phyloP scores from a whole-genome alignment of 2,888 invertebrate genomes.

The Torymus aiolomorphi region DNA sequence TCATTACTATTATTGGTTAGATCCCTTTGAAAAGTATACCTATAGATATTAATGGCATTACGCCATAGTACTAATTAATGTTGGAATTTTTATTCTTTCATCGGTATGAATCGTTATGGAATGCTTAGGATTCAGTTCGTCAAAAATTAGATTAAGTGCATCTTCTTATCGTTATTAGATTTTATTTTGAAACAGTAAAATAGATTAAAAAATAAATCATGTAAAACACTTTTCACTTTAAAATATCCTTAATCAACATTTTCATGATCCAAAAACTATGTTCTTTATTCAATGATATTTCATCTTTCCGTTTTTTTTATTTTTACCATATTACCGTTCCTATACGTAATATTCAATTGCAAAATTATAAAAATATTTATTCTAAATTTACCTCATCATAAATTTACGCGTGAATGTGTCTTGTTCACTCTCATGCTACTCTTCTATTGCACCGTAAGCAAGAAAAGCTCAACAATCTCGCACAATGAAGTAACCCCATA shows the following conservation, averaged over 20 bases:
- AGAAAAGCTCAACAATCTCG: constrained; percentile 39
- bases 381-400: constrained; percentile 45
- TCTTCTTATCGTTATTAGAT: constrained; percentile 60
- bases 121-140: constrained; percentile 69
- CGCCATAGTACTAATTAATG: constrained; percentile 28
- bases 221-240: constrained; percentile 10
- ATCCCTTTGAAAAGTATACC: constrained; percentile 58
- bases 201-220: constrained; percentile 11
- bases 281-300: too few relatives aligned
- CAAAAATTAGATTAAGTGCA: constrained; percentile 70
- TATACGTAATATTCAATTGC: constrained; percentile 38
- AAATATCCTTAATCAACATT: constrained; percentile 17
- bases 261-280: neutral
- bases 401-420: neutral
- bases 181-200: constrained; percentile 11
- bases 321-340: constrained; percentile 13
- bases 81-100: constrained; percentile 30
- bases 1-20: constrained; percentile 60
- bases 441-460: constrained; percentile 35
- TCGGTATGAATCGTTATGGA: constrained; percentile 68
- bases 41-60: constrained; percentile 53
- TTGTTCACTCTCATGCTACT: neutral
- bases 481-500: constrained; percentile 38
- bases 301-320: neutral
- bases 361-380: constrained; percentile 15